These are phyloP conservation scores for Octonoba sinensis DNA, from an alignment of 2,888 invertebrate genomes.

Conservation along the genomic window DNA sequence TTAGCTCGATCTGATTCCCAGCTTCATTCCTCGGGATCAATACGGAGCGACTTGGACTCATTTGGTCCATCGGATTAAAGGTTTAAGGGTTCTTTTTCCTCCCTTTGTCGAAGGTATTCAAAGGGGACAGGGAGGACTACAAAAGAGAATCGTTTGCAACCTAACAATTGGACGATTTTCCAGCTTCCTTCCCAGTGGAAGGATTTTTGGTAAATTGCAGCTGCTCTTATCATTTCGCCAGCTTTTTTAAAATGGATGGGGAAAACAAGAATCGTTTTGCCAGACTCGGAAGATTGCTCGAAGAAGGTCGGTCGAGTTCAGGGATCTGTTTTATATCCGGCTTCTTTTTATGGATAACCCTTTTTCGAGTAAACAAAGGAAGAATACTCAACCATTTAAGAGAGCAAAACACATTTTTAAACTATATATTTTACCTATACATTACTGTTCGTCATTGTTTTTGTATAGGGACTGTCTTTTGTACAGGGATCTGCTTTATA, in stretches of 20 bases:
- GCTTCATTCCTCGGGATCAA: conserved; percentile 15
- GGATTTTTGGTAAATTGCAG: conserved; percentile 45
- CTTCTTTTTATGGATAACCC: too few relatives aligned
- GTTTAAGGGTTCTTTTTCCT: conserved; percentile 13
- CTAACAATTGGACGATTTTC: conserved; percentile 44
- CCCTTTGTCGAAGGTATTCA: conserved; percentile 9
- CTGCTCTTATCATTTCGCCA: conserved; percentile 17
- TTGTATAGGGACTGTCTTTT: too few relatives aligned
- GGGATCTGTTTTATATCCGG: too few relatives aligned
- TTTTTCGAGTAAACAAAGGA: too few relatives aligned
- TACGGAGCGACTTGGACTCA: conserved; percentile 19
- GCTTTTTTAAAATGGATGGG: conserved; percentile 30
- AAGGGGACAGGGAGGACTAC: conserved; percentile 12
- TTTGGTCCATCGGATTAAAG: conserved; percentile 53
- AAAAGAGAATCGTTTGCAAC: conserved; percentile 42
- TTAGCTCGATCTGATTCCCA: conserved; percentile 7
- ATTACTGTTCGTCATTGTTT: too few relatives aligned
- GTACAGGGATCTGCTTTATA: too few relatives aligned
- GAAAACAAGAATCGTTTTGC: conserved; percentile 25
- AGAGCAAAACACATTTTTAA: too few relatives aligned
- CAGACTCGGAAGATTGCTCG: not conserved
- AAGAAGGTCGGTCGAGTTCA: not conserved
- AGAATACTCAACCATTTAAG: too few relatives aligned
- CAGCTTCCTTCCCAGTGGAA: conserved; percentile 12
- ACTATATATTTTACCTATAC: too few relatives aligned